phyloP scores from a whole-genome alignment of 2,797 vertebrate species.

The Ciconia nigra region DNA sequence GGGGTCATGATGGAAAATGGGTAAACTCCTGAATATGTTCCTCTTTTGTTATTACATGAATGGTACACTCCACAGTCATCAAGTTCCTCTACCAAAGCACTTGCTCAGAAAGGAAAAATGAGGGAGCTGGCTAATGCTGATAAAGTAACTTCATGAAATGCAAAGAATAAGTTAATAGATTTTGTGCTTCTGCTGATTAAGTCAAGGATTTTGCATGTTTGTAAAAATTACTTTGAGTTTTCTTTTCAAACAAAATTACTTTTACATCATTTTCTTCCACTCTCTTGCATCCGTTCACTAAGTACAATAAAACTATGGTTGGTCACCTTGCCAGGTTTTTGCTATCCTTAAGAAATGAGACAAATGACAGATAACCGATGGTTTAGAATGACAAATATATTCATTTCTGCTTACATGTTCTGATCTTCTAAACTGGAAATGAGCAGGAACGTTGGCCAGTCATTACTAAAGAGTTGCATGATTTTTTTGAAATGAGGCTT shows the following conservation, averaged over 20 bases:
- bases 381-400: background rate
- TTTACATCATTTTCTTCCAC: background rate
- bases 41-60: background rate
- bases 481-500: background rate
- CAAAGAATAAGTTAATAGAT: background rate
- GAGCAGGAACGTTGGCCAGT: background rate
- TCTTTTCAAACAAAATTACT: background rate
- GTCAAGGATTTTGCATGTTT: background rate
- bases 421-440: background rate
- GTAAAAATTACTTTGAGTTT: background rate
- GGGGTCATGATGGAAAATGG: constrained; percentile 58
- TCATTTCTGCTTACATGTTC: background rate
- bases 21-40: constrained; percentile 19
- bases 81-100: background rate
- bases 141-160: background rate
- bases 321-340: background rate
- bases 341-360: background rate
- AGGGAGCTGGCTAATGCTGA: background rate
- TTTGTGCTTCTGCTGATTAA: background rate
- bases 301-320: background rate
- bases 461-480: background rate
- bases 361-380: background rate
- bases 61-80: background rate
- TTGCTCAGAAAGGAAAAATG: background rate
- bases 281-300: background rate